Conservation (phyloP, 35 echinoderm and acorn worm genomes). For the Apostichopus californicus region DNA sequence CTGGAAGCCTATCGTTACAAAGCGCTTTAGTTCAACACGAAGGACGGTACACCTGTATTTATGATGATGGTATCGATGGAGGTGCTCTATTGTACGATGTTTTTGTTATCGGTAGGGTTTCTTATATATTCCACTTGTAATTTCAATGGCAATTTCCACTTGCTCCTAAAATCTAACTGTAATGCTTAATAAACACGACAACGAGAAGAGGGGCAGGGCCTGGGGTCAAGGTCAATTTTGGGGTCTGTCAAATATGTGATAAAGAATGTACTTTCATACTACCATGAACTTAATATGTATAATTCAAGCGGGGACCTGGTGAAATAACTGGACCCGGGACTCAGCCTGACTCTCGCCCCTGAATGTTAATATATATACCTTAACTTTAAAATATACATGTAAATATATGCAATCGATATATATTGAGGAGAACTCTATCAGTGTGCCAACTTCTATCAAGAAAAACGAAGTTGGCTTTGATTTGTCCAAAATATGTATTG, state of each 20-base stretch:
- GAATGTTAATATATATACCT: too few species aligned
- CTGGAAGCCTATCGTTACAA: constrained; percentile 10
- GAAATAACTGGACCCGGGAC: too few species aligned
- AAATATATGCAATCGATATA: too few species aligned
- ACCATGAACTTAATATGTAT: too few species aligned
- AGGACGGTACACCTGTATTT: constrained; percentile 11
- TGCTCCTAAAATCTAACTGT: background rate
- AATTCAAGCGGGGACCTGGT: too few species aligned
- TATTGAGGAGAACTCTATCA: too few species aligned
- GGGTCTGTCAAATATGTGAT: background rate
- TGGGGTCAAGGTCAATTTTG: background rate
- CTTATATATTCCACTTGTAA: background rate
- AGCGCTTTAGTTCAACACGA: background rate
- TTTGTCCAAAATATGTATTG: too few species aligned
- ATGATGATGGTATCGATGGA: constrained; percentile 10
- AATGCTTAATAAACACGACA: background rate
- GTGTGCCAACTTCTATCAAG: too few species aligned
- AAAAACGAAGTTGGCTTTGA: too few species aligned
- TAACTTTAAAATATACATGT: too few species aligned
- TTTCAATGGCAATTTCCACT: background rate
- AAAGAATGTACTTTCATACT: background rate
- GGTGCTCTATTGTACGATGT: background rate
- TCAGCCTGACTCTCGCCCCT: too few species aligned
- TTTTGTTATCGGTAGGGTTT: background rate
- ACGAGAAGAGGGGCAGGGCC: background rate